A percentile compares a stretch with the other conserved stretches of the same genome.
Evolutionary conservation across 1,140 invertebrate genomes (phyloP).

Genomic region (Lucilia sericata): DNA sequence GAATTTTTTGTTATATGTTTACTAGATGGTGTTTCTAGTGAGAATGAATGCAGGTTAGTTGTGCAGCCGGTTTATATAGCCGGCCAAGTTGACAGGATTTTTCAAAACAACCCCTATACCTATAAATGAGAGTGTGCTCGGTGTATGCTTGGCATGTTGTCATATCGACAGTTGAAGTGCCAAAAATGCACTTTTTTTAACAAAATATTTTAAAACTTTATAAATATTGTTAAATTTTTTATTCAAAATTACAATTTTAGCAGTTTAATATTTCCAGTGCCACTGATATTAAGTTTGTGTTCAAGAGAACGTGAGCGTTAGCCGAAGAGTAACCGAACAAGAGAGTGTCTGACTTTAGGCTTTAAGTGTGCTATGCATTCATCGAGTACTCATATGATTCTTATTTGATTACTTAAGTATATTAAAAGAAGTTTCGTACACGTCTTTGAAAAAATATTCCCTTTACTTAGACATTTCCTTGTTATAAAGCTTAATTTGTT

Average conservation of each 20-base stretch:
- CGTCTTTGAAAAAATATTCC: neutral
- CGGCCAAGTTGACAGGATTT: neutral
- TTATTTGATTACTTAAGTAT: neutral
- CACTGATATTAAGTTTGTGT: too few relatives aligned
- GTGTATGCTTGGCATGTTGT: neutral
- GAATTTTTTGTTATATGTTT: neutral
- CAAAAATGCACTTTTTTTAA: too few relatives aligned
- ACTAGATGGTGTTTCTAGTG: constrained; percentile 19
- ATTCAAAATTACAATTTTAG: too few relatives aligned
- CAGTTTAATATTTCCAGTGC: too few relatives aligned
- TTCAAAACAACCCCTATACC: neutral
- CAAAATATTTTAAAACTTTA: too few relatives aligned
- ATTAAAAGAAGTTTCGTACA: neutral
- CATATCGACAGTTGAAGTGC: too few relatives aligned
- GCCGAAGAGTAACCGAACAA: neutral
- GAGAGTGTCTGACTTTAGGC: neutral
- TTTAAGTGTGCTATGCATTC: neutral
- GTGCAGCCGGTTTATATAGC: neutral
- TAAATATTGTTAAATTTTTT: too few relatives aligned
- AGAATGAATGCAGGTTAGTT: constrained; percentile 45
- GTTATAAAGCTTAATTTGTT: neutral
- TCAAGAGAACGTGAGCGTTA: neutral
- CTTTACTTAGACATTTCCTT: neutral
- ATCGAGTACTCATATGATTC: neutral
- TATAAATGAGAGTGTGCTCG: neutral